A percentile compares a stretch with the other conserved stretches of the same genome.
Evolutionary conservation across 2,797 vertebrate genomes (phyloP).

Genomic region (Sylvia borin): DNA sequence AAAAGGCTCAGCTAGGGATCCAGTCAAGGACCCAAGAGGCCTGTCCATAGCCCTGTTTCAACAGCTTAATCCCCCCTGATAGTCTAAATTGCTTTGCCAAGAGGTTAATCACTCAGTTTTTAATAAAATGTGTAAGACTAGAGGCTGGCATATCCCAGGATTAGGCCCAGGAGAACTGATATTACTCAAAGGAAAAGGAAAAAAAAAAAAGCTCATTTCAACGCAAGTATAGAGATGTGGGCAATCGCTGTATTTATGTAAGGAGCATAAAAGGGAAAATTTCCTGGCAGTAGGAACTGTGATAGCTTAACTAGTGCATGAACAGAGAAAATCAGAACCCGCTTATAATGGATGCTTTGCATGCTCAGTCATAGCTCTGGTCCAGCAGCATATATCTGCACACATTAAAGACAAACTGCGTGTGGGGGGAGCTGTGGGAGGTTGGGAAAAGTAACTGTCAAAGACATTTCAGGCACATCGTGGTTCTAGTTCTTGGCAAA

Average conservation of each 20-base stretch:
- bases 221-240: neutral
- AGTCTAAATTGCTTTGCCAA: neutral
- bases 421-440: neutral
- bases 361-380: constrained; percentile 2
- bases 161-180: neutral
- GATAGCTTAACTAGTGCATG: neutral
- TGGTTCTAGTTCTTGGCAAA: neutral
- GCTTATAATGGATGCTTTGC: constrained; percentile 22
- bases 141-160: neutral
- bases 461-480: neutral
- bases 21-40: neutral
- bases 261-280: neutral
- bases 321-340: constrained; percentile 1
- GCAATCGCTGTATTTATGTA: neutral
- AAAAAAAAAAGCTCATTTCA: neutral
- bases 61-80: neutral
- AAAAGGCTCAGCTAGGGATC: neutral
- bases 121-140: neutral
- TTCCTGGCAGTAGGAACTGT: neutral
- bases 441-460: neutral
- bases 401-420: constrained; percentile 33
- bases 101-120: neutral
- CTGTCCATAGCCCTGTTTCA: neutral
- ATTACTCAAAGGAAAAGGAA: neutral
- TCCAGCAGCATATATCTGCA: neutral